These are phyloP conservation scores for Tholera decimalis DNA, from an alignment of 2,888 invertebrate genomes.

Conservation along the genomic window DNA sequence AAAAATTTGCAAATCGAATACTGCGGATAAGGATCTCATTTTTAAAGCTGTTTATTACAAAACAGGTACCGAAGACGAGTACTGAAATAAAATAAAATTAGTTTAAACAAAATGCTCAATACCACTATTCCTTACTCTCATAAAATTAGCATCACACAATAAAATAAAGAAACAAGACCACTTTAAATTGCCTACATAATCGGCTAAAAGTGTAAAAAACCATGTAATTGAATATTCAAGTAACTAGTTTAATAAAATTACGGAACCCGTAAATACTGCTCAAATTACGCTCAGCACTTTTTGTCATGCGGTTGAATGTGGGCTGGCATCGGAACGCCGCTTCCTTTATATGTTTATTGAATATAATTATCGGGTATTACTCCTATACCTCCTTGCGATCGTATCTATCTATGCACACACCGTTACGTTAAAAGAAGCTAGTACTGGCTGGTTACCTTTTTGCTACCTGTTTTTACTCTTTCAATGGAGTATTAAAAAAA, in stretches of 20 bases:
- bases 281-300: constrained; percentile 51
- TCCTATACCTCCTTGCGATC: constrained; percentile 56
- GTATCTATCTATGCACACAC: constrained; percentile 25
- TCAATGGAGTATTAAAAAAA: neutral
- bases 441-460: constrained; percentile 35
- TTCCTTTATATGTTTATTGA: constrained; percentile 74
- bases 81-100: neutral
- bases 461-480: constrained; percentile 23
- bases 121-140: constrained; percentile 16
- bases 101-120: constrained; percentile 10
- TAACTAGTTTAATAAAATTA: constrained; percentile 60
- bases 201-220: constrained; percentile 49
- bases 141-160: constrained; percentile 60
- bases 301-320: constrained; percentile 49
- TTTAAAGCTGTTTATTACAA: too few relatives aligned
- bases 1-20: neutral
- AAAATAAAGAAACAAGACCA: constrained; percentile 45
- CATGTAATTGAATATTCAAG: constrained; percentile 64
- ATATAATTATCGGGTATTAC: constrained; percentile 71
- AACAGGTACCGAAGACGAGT: neutral
- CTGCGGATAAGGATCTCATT: neutral
- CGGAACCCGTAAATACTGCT: constrained; percentile 55
- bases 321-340: constrained; percentile 60
- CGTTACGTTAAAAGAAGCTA: constrained; percentile 40
- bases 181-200: constrained; percentile 54